Evolutionary conservation across 2,113 vertebrate genomes (phyloP).

Genomic region (Hydrolagus affinis): DNA sequence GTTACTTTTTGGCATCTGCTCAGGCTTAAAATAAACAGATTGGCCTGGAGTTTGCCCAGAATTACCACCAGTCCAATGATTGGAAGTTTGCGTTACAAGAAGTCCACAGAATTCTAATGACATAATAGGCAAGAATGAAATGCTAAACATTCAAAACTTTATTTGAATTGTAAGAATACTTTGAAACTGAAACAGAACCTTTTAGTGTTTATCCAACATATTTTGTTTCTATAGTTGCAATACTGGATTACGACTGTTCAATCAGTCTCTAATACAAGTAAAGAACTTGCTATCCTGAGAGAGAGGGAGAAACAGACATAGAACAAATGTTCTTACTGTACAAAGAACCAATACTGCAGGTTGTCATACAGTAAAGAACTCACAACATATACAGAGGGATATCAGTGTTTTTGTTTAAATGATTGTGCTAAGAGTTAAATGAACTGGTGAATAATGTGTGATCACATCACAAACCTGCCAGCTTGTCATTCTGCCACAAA

Average conservation of each 20-base stretch:
- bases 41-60: too few species aligned
- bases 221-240: neutral
- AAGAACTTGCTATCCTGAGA: neutral
- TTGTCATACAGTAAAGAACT: neutral
- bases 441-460: slow-evolving; percentile 4
- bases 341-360: neutral
- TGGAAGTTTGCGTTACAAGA: too few species aligned
- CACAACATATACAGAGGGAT: neutral
- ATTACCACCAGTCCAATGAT: too few species aligned
- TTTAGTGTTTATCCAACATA: neutral
- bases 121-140: neutral
- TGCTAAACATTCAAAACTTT: neutral
- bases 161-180: neutral
- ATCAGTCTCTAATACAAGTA: neutral
- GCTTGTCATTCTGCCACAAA: neutral
- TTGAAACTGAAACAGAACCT: neutral
- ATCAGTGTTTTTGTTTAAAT: neutral
- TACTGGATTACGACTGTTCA: neutral
- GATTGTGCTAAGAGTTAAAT: neutral
- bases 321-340: neutral
- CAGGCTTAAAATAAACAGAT: too few species aligned
- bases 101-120: neutral
- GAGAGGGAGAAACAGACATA: neutral
- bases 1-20: too few species aligned
- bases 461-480: neutral